Evolutionary conservation across 2,113 vertebrate species (phyloP).

Genomic region (Dromiciops gliroides): DNA sequence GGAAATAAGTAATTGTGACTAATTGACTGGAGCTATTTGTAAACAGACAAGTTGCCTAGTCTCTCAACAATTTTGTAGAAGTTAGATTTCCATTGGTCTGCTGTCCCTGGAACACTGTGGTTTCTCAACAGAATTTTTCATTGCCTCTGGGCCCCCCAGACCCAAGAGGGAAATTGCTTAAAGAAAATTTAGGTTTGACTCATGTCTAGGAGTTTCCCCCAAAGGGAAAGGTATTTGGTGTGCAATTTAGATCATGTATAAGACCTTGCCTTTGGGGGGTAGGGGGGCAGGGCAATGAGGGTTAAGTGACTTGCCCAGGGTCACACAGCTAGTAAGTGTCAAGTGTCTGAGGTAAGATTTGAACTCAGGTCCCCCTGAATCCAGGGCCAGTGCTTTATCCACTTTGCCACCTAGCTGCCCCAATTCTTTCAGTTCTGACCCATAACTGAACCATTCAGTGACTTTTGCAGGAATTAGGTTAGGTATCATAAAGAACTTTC

Average conservation of each 20-base stretch:
- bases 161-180: neutral
- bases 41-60: no score
- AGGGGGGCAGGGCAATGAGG: no score
- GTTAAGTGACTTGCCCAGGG: no score
- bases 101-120: neutral
- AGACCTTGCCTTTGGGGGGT: no score
- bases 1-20: neutral
- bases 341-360: no score
- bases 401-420: no score
- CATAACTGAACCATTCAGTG: constrained; percentile 26
- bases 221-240: neutral
- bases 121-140: neutral
- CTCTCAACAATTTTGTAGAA: neutral
- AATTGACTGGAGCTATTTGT: neutral
- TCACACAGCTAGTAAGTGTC: no score
- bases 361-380: no score
- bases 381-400: no score
- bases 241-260: neutral
- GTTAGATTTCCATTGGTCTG: neutral
- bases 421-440: constrained; percentile 3
- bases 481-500: constrained; percentile 35
- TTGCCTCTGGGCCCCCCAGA: neutral
- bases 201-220: neutral
- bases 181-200: neutral
- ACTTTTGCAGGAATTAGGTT: constrained; percentile 13